phyloP scores from a whole-genome alignment of 2,797 vertebrate genomes.

The Muraenolepis orangiensis region DNA sequence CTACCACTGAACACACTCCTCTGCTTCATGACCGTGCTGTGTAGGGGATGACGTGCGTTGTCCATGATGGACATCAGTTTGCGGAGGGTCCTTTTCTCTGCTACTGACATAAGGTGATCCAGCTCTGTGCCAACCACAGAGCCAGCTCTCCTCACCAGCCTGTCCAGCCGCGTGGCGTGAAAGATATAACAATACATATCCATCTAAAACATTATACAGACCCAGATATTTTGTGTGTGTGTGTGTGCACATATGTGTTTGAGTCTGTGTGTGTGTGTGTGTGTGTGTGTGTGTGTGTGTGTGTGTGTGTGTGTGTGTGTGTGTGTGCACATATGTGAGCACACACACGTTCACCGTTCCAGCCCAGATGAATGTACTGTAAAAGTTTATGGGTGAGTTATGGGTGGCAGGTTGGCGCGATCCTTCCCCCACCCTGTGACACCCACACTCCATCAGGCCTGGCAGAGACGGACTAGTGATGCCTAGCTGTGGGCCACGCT shows the following conservation, averaged over 20 bases:
- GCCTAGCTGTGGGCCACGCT: slow-evolving; percentile 51
- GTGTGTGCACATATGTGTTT: too few species aligned
- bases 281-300: slow-evolving; percentile 1
- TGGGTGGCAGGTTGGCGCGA: slow-evolving; percentile 62
- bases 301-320: background rate
- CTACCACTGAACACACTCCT: too few species aligned
- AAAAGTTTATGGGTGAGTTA: slow-evolving; percentile 56
- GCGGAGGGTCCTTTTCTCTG: too few species aligned
- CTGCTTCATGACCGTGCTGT: too few species aligned
- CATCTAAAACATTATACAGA: background rate
- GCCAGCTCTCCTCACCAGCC: too few species aligned
- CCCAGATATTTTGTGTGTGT: background rate
- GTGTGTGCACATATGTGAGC: background rate
- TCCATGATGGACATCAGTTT: too few species aligned
- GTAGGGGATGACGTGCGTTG: too few species aligned
- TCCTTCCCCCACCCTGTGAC: slow-evolving; percentile 51
- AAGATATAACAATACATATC: background rate
- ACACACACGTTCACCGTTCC: background rate
- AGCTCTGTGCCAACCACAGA: too few species aligned
- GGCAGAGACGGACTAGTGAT: slow-evolving; percentile 71
- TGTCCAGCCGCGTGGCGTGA: too few species aligned
- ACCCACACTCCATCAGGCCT: slow-evolving; percentile 63
- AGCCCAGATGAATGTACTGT: slow-evolving; percentile 9
- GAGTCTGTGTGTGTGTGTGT: too few species aligned
- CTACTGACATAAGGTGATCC: too few species aligned